Percentiles rank a stretch among this genome's conserved stretches.
Conservation (phyloP, 53 echinoderm and acorn worm genomes). For the Holothuria leucospilota region DNA sequence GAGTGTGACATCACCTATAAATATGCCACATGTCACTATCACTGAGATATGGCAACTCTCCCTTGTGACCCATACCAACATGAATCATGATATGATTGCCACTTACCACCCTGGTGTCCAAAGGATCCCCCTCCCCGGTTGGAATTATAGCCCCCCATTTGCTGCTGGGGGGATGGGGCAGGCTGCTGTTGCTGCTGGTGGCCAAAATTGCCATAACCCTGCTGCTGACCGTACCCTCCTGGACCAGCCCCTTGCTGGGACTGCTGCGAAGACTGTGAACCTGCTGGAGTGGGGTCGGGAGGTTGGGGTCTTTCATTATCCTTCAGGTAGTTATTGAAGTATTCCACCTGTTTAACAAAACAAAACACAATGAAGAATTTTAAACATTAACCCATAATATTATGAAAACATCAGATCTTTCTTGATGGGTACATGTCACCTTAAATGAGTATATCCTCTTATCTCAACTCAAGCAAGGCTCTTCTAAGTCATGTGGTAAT, state of each 20-base stretch:
- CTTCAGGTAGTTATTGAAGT: constrained; percentile 94
- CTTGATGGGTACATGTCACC: not conserved
- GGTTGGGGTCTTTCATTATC: constrained; percentile 84
- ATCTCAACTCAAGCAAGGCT: no score
- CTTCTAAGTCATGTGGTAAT: no score
- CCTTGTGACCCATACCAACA: no score
- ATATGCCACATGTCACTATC: no score
- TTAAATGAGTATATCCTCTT: not conserved
- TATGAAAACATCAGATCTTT: not conserved
- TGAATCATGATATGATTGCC: not conserved
- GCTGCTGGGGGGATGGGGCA: constrained; percentile 54
- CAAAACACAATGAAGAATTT: not conserved
- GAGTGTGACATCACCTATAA: no score
- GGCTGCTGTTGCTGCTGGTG: constrained; percentile 7
- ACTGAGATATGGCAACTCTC: no score
- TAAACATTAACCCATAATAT: not conserved
- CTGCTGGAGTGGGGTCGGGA: constrained; percentile 73
- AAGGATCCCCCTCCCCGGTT: constrained; percentile 54
- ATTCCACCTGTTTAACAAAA: constrained; percentile 69
- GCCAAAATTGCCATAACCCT: constrained; percentile 43
- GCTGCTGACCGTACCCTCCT: constrained; percentile 38
- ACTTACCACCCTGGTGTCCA: no score
- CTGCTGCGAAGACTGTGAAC: constrained; percentile 44
- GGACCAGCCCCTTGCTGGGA: constrained; percentile 13
- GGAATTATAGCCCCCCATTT: constrained; percentile 50